phyloP scores from a whole-genome alignment of 1,140 invertebrate genomes.

The Drosophila athabasca region DNA sequence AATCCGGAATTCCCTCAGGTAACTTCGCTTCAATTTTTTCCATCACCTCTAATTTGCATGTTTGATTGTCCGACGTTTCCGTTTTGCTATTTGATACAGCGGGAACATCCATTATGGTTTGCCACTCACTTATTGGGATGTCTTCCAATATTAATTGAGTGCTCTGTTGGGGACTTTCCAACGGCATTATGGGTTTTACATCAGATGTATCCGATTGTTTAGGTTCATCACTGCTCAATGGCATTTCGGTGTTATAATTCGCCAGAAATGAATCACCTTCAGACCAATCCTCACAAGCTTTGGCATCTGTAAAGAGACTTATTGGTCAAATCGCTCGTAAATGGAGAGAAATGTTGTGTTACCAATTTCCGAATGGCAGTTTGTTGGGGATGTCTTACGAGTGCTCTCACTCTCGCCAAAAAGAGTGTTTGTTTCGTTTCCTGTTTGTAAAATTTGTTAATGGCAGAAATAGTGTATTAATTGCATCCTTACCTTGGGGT shows the following conservation, averaged over 20 bases:
- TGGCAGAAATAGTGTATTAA: too few relatives aligned
- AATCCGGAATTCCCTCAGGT: conserved; percentile 11
- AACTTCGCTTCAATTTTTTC: not conserved
- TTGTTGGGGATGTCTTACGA: not conserved
- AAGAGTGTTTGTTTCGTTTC: conserved; percentile 19
- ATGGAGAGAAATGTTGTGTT: not conserved
- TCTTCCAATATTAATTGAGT: conserved; percentile 9
- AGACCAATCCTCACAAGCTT: conserved; percentile 43
- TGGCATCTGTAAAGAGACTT: conserved; percentile 14
- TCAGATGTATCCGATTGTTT: not conserved
- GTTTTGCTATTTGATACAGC: not conserved
- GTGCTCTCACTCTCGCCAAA: conserved; percentile 17
- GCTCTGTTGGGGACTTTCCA: not conserved
- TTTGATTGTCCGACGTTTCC: not conserved
- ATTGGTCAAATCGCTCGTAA: not conserved
- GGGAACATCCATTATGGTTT: conserved; percentile 32
- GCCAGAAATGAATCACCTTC: conserved; percentile 32
- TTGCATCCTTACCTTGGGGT: conserved; percentile 14
- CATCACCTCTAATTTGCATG: not conserved
- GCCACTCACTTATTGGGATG: conserved; percentile 47
- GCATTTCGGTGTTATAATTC: conserved; percentile 23
- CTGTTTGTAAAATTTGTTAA: not conserved
- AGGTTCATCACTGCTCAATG: not conserved
- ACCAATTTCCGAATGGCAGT: not conserved
- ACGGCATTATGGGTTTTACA: not conserved